Evolutionary conservation across 2,888 invertebrate genomes (phyloP).

Genomic region (Anodontia alba): DNA sequence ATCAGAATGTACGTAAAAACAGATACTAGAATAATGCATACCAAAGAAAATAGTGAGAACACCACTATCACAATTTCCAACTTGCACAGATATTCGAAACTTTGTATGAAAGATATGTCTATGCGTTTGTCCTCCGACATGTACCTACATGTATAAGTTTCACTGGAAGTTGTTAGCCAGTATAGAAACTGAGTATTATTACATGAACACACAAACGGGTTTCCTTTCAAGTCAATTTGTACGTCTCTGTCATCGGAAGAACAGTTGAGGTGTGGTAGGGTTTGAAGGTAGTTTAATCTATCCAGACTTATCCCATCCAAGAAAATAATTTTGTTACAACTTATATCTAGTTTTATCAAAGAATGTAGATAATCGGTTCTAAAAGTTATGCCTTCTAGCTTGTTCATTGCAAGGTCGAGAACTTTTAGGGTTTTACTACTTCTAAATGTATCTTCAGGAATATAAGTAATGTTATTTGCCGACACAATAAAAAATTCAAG

Average conservation of each 20-base stretch:
- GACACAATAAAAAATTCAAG: not conserved
- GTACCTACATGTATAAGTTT: not conserved
- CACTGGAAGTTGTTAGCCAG: not conserved
- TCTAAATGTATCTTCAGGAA: not conserved
- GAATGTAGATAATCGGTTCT: not conserved
- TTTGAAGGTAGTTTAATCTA: not conserved
- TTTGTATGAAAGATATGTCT: not conserved
- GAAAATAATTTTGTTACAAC: not conserved
- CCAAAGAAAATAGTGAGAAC: not conserved
- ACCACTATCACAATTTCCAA: not conserved
- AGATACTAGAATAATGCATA: not conserved
- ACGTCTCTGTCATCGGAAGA: not conserved
- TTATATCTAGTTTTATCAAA: not conserved
- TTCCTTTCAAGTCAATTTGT: not conserved
- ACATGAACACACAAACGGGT: not conserved
- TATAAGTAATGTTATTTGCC: not conserved
- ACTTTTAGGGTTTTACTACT: not conserved
- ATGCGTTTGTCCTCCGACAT: not conserved
- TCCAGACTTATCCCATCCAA: not conserved
- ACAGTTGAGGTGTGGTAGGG: too few relatives aligned
- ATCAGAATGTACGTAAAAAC: not conserved
- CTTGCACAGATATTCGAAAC: not conserved
- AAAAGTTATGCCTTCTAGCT: not conserved
- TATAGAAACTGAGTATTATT: not conserved
- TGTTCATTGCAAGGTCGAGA: not conserved